phyloP scores from a whole-genome alignment of 2,888 invertebrate genomes.

The Empis stercorea region DNA sequence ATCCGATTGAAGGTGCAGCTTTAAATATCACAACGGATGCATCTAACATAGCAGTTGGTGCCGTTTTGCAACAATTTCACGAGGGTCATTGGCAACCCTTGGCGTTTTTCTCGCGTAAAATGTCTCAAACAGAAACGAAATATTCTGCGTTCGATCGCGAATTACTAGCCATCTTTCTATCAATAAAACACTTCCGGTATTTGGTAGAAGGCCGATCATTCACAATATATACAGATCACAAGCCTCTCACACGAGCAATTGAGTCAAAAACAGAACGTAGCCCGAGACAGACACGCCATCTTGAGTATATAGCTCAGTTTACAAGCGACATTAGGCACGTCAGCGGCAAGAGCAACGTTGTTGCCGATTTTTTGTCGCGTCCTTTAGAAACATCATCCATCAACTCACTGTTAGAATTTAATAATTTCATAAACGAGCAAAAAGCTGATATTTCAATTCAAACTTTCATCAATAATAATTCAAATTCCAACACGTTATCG shows the following conservation, averaged over 20 bases:
- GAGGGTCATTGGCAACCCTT: conserved; percentile 1
- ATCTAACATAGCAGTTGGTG: neutral
- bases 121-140: neutral
- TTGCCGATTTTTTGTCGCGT: neutral
- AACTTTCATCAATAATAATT: too few species aligned
- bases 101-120: conserved; percentile 1
- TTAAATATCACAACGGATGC: neutral
- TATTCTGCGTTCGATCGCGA: conserved; percentile 2
- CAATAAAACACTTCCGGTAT: neutral
- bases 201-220: neutral
- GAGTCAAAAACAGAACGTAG: conserved; percentile 2
- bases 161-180: neutral
- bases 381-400: too few species aligned
- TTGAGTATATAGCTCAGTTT: conserved; percentile 3
- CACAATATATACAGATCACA: neutral
- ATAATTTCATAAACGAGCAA: too few species aligned
- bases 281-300: neutral
- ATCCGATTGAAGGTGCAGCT: neutral
- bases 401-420: too few species aligned
- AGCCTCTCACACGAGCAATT: neutral
- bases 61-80: neutral
- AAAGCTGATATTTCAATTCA: too few species aligned
- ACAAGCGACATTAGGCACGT: neutral
- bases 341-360: neutral
- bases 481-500: too few species aligned